Evolutionary conservation across 1,140 invertebrate genomes (phyloP).

Genomic region (Phortica variegata): DNA sequence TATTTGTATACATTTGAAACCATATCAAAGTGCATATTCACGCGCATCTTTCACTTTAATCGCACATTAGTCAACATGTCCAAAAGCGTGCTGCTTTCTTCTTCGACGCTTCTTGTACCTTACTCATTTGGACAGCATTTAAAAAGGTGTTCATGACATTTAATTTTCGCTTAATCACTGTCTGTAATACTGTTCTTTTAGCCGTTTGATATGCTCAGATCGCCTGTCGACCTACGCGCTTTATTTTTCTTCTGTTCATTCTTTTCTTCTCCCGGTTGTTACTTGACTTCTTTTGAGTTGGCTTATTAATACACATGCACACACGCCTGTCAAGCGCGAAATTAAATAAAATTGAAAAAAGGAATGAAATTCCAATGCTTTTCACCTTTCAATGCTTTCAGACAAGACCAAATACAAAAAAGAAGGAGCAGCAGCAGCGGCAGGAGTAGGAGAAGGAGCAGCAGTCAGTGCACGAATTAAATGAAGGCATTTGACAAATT

Average conservation of each 20-base stretch:
- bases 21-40: not conserved
- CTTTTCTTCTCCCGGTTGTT: too few species aligned
- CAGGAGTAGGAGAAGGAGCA: conserved; percentile 27
- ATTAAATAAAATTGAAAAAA: conserved; percentile 31
- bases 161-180: conserved; percentile 56
- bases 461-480: conserved; percentile 14
- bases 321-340: conserved; percentile 44
- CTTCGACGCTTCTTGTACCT: conserved; percentile 39
- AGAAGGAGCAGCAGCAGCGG: too few species aligned
- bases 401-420: too few species aligned
- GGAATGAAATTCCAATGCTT: conserved; percentile 9
- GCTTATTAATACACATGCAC: conserved; percentile 37
- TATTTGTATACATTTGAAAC: too few species aligned
- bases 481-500: conserved; percentile 41
- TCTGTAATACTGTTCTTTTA: conserved; percentile 39
- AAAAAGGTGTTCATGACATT: conserved; percentile 28
- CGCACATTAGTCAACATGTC: conserved; percentile 36
- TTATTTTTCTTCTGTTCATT: too few species aligned
- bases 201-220: conserved; percentile 38
- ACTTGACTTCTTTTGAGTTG: too few species aligned
- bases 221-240: too few species aligned
- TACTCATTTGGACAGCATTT: conserved; percentile 3
- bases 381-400: conserved; percentile 10
- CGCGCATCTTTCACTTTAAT: conserved; percentile 19
- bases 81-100: not conserved